Evolutionary conservation across 2,888 invertebrate species (phyloP).

Genomic region (Campaea margaritaria): DNA sequence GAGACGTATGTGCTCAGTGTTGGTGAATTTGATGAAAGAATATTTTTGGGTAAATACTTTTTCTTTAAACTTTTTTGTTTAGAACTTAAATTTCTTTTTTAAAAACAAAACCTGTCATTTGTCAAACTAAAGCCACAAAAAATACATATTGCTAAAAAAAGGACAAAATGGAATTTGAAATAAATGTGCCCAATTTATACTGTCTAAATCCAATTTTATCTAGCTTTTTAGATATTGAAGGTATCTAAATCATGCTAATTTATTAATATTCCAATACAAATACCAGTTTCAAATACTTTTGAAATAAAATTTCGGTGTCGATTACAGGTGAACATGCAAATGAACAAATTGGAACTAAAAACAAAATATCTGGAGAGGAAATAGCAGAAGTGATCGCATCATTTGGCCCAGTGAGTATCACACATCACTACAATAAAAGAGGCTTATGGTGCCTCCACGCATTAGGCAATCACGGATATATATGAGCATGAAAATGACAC

Average conservation of each 20-base stretch:
- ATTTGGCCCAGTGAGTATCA: constrained; percentile 74
- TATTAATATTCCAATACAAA: too few species aligned
- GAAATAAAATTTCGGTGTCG: neutral
- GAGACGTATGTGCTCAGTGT: constrained; percentile 95
- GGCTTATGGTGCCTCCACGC: too few species aligned
- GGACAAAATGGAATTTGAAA: neutral
- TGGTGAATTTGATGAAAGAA: constrained; percentile 98
- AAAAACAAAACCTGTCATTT: too few species aligned
- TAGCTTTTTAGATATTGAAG: constrained; percentile 57
- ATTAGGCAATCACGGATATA: too few species aligned
- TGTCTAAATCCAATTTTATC: constrained; percentile 58
- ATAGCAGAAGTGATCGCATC: constrained; percentile 78
- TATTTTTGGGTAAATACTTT: constrained; percentile 89
- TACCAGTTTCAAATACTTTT: neutral
- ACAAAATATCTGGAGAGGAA: constrained; percentile 73
- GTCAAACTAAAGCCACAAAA: too few species aligned
- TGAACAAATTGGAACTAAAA: constrained; percentile 73
- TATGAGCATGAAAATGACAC: too few species aligned
- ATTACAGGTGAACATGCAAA: constrained; percentile 79
- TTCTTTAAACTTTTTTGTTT: constrained; percentile 6
- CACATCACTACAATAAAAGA: too few species aligned
- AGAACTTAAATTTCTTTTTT: too few species aligned
- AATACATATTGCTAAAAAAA: too few species aligned
- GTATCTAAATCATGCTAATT: constrained; percentile 36
- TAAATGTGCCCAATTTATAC: constrained; percentile 46